phyloP scores from a whole-genome alignment of 2,888 invertebrate genomes.

The Stomorhina lunata region DNA sequence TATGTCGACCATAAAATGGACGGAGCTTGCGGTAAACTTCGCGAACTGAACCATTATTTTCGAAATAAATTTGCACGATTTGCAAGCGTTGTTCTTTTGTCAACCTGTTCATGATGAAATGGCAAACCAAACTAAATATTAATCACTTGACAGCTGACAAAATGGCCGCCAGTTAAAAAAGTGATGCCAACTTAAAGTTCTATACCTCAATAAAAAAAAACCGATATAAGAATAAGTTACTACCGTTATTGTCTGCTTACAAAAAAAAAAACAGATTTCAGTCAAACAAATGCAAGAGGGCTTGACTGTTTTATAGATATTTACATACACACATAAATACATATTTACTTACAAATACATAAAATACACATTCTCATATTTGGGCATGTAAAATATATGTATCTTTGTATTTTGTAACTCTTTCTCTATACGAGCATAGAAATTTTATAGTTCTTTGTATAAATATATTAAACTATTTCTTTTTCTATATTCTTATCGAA shows the following conservation, averaged over 20 bases:
- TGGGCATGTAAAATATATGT: not conserved
- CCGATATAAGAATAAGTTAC: not conserved
- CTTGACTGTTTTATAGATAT: not conserved
- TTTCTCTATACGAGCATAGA: not conserved
- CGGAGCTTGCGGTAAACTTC: too few species aligned
- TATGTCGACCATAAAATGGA: too few species aligned
- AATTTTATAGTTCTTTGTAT: not conserved
- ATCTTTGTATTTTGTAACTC: not conserved
- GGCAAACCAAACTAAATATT: too few species aligned
- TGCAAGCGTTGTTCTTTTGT: too few species aligned
- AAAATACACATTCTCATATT: not conserved
- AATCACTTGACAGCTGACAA: too few species aligned
- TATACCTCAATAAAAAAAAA: too few species aligned
- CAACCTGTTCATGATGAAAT: too few species aligned
- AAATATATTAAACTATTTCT: not conserved
- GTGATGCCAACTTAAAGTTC: too few species aligned
- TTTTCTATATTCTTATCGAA: not conserved
- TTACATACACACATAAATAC: not conserved
- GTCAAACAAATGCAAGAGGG: not conserved
- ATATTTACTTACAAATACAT: not conserved
- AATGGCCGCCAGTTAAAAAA: too few species aligned
- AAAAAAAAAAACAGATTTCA: too few species aligned
- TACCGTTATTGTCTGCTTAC: not conserved
- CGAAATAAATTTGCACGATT: too few species aligned
- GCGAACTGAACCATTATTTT: too few species aligned